These are phyloP conservation scores for Acrobeloides nanus DNA, from an alignment of 2,888 invertebrate genomes.

Conservation along the genomic window DNA sequence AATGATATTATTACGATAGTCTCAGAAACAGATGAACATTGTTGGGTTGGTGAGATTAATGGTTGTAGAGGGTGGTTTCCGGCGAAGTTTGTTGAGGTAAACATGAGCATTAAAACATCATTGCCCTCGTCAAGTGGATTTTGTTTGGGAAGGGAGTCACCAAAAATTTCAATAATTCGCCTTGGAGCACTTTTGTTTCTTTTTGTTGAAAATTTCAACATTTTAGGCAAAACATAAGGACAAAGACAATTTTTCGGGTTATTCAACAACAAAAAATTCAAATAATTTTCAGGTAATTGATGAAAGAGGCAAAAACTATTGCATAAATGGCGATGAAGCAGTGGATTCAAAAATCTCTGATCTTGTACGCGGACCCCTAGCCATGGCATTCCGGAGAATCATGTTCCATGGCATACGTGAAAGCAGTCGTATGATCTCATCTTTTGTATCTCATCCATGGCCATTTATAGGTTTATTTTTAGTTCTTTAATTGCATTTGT, in stretches of 20 bases:
- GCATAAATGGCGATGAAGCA: conserved; percentile 77
- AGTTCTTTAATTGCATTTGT: not conserved
- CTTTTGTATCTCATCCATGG: conserved; percentile 93
- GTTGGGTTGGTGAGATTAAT: conserved; percentile 60
- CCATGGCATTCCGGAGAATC: conserved; percentile 20
- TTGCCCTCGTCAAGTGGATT: too few relatives aligned
- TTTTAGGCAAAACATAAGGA: too few relatives aligned
- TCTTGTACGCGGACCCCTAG: conserved; percentile 73
- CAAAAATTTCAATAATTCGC: too few relatives aligned
- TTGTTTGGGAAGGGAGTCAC: too few relatives aligned
- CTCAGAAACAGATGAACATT: conserved; percentile 59
- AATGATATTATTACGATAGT: conserved; percentile 92
- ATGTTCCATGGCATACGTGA: conserved; percentile 49
- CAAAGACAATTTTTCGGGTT: not conserved
- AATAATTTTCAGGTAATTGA: conserved; percentile 79
- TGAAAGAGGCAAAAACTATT: conserved; percentile 73
- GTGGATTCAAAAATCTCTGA: conserved; percentile 93
- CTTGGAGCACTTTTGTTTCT: too few relatives aligned
- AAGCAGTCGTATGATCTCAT: conserved; percentile 26
- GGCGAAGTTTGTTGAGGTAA: conserved; percentile 59
- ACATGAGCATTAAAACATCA: too few relatives aligned
- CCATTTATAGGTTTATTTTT: conserved; percentile 66
- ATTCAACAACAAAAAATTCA: not conserved
- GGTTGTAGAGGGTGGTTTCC: conserved; percentile 60
- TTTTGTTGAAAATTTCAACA: too few relatives aligned